Percentiles rank a stretch among this genome's conserved stretches.
Evolutionary conservation across 2,797 vertebrate species (phyloP).

Genomic region (Mergus octosetaceus): DNA sequence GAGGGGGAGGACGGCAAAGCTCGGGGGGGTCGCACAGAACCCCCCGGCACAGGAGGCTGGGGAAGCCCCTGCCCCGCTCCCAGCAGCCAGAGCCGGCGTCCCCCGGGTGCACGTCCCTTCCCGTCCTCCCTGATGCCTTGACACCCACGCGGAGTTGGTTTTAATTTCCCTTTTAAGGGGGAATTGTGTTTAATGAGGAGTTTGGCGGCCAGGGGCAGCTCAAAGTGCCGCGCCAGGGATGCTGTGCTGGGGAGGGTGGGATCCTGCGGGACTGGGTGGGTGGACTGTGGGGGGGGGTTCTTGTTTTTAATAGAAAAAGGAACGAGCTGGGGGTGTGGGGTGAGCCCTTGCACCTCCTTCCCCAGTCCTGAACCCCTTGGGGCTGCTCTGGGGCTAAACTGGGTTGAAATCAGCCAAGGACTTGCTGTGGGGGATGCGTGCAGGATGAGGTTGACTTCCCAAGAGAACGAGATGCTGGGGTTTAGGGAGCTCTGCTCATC

Average conservation of each 20-base stretch:
- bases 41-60: fast-evolving
- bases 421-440: fast-evolving
- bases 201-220: neutral
- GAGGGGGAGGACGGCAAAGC: neutral
- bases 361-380: neutral
- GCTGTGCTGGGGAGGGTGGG: neutral
- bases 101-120: too few species aligned
- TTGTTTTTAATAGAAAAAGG: too few species aligned
- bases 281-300: fast-evolving
- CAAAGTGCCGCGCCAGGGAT: neutral
- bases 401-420: neutral
- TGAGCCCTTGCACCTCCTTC: fast-evolving
- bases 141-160: neutral
- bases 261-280: neutral
- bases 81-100: neutral
- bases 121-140: neutral
- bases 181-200: neutral
- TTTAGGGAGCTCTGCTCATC: neutral
- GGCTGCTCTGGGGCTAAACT: neutral
- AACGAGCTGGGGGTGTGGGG: neutral
- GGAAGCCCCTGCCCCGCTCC: neutral
- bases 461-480: fast-evolving
- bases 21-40: neutral
- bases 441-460: fast-evolving
- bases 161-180: neutral